Percentiles rank a stretch among this genome's conserved stretches.
Evolutionary conservation across 2,888 invertebrate genomes (phyloP).

Genomic region (Folsomia candida): DNA sequence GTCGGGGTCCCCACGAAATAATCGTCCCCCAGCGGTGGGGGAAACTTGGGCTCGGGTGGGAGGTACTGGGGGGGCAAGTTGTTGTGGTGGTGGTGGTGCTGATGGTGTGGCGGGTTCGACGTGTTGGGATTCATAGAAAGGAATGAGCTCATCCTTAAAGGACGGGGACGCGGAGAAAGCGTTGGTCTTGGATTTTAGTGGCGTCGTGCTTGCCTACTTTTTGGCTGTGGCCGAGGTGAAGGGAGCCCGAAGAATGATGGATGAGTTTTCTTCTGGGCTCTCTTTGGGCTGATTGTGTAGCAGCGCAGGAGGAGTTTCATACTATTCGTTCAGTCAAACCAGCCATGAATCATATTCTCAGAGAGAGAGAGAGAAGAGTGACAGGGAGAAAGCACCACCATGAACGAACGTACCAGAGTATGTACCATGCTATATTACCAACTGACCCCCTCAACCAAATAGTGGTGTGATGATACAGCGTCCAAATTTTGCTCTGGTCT

Average conservation of each 20-base stretch:
- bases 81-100: too few species aligned
- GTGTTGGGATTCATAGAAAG: constrained; percentile 49
- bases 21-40: constrained; percentile 48
- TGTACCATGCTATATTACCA: not conserved
- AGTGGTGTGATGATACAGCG: too few species aligned
- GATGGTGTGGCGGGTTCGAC: constrained; percentile 52
- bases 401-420: not conserved
- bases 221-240: constrained; percentile 15
- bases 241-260: constrained; percentile 46
- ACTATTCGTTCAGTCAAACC: not conserved
- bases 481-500: not conserved
- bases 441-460: constrained; percentile 3
- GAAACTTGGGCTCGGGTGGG: constrained; percentile 60
- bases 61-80: too few species aligned
- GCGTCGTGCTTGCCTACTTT: too few species aligned
- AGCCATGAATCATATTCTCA: constrained; percentile 4
- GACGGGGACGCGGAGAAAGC: not conserved
- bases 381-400: not conserved
- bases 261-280: constrained; percentile 47
- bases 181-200: too few species aligned
- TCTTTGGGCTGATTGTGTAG: not conserved
- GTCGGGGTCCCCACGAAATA: constrained; percentile 48
- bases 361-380: constrained; percentile 1
- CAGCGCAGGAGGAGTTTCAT: not conserved
- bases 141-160: constrained; percentile 46